A percentile compares a stretch with the other conserved stretches of the same genome.
phyloP scores from a whole-genome alignment of 2,888 invertebrate species.

The Melinopterus prodromus region DNA sequence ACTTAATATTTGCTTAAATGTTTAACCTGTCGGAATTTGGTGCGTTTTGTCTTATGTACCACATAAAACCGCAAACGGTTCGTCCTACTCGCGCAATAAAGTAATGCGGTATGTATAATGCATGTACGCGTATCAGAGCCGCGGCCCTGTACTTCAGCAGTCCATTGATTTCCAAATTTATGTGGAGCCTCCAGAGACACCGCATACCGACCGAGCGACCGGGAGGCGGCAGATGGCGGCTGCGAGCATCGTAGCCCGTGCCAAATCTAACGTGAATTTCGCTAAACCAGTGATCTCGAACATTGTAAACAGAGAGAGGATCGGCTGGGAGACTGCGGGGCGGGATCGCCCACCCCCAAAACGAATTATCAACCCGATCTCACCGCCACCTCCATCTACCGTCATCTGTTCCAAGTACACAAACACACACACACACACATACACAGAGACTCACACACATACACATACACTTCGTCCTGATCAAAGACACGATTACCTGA shows the following conservation, averaged over 20 bases:
- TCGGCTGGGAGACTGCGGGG: neutral
- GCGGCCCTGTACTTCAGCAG: neutral
- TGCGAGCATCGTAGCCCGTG: neutral
- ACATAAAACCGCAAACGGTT: neutral
- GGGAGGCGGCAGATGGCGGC: neutral
- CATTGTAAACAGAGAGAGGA: conserved; percentile 55
- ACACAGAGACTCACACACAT: conserved; percentile 51
- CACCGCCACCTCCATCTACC: conserved; percentile 25
- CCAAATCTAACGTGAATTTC: conserved; percentile 29
- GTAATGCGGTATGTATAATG: neutral
- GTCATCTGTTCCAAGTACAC: conserved; percentile 57
- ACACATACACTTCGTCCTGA: neutral
- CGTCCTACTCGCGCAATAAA: neutral
- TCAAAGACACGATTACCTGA: conserved; percentile 53
- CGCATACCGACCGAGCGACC: neutral
- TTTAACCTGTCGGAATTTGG: too few relatives aligned
- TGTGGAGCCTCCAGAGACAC: neutral
- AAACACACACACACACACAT: conserved; percentile 40
- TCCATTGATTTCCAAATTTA: conserved; percentile 4
- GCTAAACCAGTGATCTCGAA: conserved; percentile 55
- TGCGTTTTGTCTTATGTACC: neutral
- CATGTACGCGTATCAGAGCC: neutral
- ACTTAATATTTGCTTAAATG: too few relatives aligned
- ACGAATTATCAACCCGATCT: conserved; percentile 57
- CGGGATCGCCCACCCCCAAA: conserved; percentile 46